Evolutionary conservation across 2,113 vertebrate genomes (phyloP), one percentile per base, ranked within the genome.

Genomic region (Pholis gunnellus): DNA sequence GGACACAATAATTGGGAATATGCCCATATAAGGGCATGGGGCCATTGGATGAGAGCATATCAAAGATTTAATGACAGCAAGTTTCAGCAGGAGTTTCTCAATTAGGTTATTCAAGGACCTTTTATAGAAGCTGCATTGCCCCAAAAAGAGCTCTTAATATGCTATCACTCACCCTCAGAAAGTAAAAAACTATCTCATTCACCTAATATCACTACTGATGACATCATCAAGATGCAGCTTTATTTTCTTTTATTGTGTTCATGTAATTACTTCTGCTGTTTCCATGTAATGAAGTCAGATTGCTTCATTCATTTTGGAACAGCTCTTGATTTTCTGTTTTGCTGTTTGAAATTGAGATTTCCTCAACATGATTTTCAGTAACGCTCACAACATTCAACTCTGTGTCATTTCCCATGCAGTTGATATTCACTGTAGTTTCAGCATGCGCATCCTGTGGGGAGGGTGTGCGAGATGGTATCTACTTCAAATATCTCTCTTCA

Each of bases 71-170:
- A 65, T 67, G n/a, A 50, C 67, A 69, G 10, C 15, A 63, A 46
- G 63, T 67, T 72, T 29, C 14, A 42, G 13, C n/a, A 72, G 46
- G 22, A 5, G 6, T 61, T 44, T 15, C 8, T 31, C 34, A 66
- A 18, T 85, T 52, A 36, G 59, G 64, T 66, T 44, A 57, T 68
- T 83, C 54, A 69, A 56, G 46, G 20, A 69, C 54, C 34, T 57
- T 31, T 70, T 50, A 63, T 54, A 40, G 10, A 69, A 29, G 11
- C 13, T 25, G 2, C 42, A 22, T 36, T 29, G 50, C 11, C 27
- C 1, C 14, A 34, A 36, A 36, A 22, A 42, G 7, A 72, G 50
- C 14, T 50, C 11, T 17, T 17, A 20, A 18, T 63, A 75, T 54
- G 15, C 6, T 25, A 31, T 34, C 20, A 61, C 40, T 18, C 5